Evolutionary conservation across 1,140 invertebrate species (phyloP), one percentile per base, ranked within the genome.

Genomic region (Lanistes nyassanus): DNA sequence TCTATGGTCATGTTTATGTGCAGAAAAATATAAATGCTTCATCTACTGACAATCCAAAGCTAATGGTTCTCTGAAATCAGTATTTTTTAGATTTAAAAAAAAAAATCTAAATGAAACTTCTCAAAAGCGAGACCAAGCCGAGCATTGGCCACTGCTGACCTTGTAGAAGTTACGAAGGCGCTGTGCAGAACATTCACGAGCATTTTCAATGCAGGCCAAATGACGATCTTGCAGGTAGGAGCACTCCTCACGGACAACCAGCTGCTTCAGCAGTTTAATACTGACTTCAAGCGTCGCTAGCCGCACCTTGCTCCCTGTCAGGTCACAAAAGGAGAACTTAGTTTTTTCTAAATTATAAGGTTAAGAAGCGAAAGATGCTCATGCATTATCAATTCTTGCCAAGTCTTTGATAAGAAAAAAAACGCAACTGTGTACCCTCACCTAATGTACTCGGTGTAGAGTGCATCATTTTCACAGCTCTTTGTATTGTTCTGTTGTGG

Each of bases 121-220:
- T n/a, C n/a, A n/a, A n/a, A n/a, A n/a, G 1, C 23, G 58, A 60
- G 31, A 56, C 23, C 11, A 56, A 42, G 36, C n/a, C 29, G 37
- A 39, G 19, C 21, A n/a, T 9, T 51, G 37, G 21, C n/a, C 29
- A 55, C 29, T 26, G 76, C 67, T 65, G 74, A 93, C 93, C 90
- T 98, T 98, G 88, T 97, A 98, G 87, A 98, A 97, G 91, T 97
- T 97, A 55, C 95, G 92, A 2, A 98, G 91, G 21, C 96, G 90
- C 29, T 94, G 92, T 55, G 95, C 96, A 78, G 95, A 95, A 84
- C 97, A 94, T 83, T 96, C 94, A 77, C 94, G 92, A 9, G 95
- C 94, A 65, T 93, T 92, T 87, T 96, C 94, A 21, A 96, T 92
- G 16, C 92, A 91, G 21, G 92, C 92, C 78, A 92, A 91, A 85